Base-by-base conservation (phyloP, 2,113 vertebrate species). In the Cephalophus harveyi region DNA sequence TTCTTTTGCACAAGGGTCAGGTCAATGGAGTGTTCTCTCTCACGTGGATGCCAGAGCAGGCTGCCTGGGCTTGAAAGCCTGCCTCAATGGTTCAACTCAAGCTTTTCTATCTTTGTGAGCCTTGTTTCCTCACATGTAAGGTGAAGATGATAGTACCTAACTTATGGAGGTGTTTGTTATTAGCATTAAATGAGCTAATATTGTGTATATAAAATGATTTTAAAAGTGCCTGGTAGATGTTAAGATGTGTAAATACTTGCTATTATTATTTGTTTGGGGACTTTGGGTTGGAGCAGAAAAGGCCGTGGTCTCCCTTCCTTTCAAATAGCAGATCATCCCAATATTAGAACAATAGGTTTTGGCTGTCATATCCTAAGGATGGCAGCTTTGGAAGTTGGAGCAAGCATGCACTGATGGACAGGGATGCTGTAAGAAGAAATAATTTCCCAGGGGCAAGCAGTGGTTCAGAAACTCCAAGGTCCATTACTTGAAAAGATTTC, bases 401-500 rank as follows among this genome's bases (percentile, higher is more conserved):
- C 40, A 92, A 88, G 86, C 64, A 10, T 50, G 52, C 1, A 3
- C 60, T 98, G 97, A 98, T 84, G 94, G 97, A 97, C 96, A 97
- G 89, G 54, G 89, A 89, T 81, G 91, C 94, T 97, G 36, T 89
- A 76, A 93, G 90, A 79, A 94, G 93, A 94, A 92, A 95, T 95
- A 48, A 96, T 95, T 95, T 97, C 95, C 83, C 59, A 82, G 96
- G 86, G 94, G 79, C 95, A 81, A 90, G 83, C 84, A 67, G 79
- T 67, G 94, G 95, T 98, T 98, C 87, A 25, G 96, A 93, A 97
- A 96, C 83, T 84, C 87, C 95, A 95, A 97, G 97, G 96, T 97
- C 96, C 97, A 85, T 97, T 81, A 50, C 89, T 87, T 94, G 89
- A 88, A 94, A 97, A 95, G 91, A 96, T 87, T 94, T 96, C 92